These are phyloP conservation scores for Panagrolaimus sp. DNA, from an alignment of 1,140 invertebrate species.

Conservation along the genomic window DNA sequence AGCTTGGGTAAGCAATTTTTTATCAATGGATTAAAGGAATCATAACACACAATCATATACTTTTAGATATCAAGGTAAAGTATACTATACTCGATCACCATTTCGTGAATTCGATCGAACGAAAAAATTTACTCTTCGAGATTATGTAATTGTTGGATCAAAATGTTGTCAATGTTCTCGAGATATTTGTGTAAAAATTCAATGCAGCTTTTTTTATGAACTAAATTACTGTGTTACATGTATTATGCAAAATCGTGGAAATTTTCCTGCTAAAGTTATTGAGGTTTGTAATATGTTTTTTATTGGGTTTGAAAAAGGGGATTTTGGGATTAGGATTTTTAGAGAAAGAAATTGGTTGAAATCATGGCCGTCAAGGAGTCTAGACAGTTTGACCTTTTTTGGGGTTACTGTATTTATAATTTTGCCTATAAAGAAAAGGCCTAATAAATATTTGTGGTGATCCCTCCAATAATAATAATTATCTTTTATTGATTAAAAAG, in stretches of 20 bases:
- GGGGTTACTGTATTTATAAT: too few species aligned
- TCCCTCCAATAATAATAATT: too few species aligned
- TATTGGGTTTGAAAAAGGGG: too few species aligned
- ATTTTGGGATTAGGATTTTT: too few species aligned
- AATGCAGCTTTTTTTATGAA: neutral
- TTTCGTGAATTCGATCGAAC: neutral
- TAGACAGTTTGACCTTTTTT: too few species aligned
- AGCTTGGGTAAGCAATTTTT: neutral
- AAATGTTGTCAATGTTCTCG: neutral
- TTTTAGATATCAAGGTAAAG: neutral
- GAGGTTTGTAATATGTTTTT: neutral
- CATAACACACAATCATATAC: slow-evolving; percentile 3
- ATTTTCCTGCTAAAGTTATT: neutral
- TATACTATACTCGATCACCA: neutral
- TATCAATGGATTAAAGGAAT: neutral
- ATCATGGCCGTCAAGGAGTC: too few species aligned
- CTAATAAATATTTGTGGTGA: too few species aligned
- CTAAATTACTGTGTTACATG: neutral
- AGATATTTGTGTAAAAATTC: neutral
- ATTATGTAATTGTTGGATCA: neutral
- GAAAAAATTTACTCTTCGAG: neutral
- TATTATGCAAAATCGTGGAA: neutral
- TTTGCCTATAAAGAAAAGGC: too few species aligned
- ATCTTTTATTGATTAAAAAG: too few species aligned
- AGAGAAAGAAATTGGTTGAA: too few species aligned